Conservation (phyloP, 30 jellyfish, hydroid and myxozoan genomes). For the Clytia hemisphaerica region DNA sequence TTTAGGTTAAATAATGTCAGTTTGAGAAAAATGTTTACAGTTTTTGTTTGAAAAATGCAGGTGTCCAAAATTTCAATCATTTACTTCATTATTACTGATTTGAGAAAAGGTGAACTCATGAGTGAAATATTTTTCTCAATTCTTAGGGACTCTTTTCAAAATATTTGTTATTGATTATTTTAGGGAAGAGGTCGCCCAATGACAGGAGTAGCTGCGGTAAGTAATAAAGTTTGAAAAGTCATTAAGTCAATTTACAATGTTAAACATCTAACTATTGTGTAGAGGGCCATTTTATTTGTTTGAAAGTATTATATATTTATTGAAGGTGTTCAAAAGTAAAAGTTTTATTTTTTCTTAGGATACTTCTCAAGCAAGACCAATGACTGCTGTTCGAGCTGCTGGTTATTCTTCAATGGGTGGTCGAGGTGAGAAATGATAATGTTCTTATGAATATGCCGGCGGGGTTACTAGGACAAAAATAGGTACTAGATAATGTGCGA, state of each 20-base stretch:
- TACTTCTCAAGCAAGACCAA: constrained; percentile 94
- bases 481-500: no score
- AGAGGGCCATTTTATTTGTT: background rate
- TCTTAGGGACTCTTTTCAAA: no score
- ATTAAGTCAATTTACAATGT: background rate
- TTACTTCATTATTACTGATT: no score
- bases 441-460: no score
- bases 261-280: background rate
- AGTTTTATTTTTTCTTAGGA: constrained; percentile 34
- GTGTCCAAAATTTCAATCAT: no score
- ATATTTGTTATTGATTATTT: no score
- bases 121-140: constrained; percentile 86
- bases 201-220: constrained; percentile 95
- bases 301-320: background rate
- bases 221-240: background rate
- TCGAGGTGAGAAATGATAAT: constrained; percentile 32
- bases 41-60: no score
- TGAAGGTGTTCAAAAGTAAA: background rate
- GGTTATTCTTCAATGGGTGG: constrained; percentile 85
- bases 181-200: constrained; percentile 93
- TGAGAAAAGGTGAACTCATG: constrained; percentile 77
- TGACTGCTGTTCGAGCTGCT: constrained; percentile 99
- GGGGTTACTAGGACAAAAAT: no score
- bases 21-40: no score
- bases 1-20: no score